Evolutionary conservation across 2,888 invertebrate genomes (phyloP).

Genomic region (Hypomecis punctinalis): DNA sequence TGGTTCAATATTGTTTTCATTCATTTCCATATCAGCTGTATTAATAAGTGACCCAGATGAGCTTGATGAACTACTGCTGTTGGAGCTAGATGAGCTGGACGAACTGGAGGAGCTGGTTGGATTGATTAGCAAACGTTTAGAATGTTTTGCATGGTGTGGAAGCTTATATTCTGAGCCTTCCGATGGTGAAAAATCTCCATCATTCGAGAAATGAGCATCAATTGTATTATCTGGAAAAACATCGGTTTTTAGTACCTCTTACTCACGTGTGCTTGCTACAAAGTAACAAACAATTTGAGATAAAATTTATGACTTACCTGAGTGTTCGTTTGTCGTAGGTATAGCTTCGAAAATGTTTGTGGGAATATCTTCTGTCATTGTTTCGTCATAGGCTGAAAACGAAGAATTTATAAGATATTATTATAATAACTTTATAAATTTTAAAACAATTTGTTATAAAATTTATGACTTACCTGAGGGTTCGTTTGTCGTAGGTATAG

Average conservation of each 20-base stretch:
- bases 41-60: slow-evolving; percentile 18
- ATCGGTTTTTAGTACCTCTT: not conserved
- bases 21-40: not conserved
- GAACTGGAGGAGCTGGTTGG: slow-evolving; percentile 5
- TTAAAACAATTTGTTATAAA: too few relatives aligned
- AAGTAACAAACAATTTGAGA: too few relatives aligned
- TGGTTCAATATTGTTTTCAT: slow-evolving; percentile 2
- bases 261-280: not conserved
- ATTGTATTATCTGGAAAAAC: not conserved
- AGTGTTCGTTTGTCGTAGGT: too few relatives aligned
- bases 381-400: too few relatives aligned
- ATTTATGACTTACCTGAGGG: too few relatives aligned
- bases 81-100: slow-evolving; percentile 4
- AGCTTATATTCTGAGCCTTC: slow-evolving; percentile 26
- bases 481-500: too few relatives aligned
- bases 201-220: slow-evolving; percentile 10
- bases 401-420: too few relatives aligned
- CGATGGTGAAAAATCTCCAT: slow-evolving; percentile 37
- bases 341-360: too few relatives aligned
- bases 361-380: too few relatives aligned
- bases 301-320: too few relatives aligned
- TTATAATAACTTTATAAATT: too few relatives aligned
- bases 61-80: slow-evolving; percentile 21
- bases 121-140: not conserved
- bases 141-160: not conserved